Evolutionary conservation across 2,113 vertebrate species (phyloP), one percentile per base, ranked within the genome.

Genomic region (Mormyrus iriodes): DNA sequence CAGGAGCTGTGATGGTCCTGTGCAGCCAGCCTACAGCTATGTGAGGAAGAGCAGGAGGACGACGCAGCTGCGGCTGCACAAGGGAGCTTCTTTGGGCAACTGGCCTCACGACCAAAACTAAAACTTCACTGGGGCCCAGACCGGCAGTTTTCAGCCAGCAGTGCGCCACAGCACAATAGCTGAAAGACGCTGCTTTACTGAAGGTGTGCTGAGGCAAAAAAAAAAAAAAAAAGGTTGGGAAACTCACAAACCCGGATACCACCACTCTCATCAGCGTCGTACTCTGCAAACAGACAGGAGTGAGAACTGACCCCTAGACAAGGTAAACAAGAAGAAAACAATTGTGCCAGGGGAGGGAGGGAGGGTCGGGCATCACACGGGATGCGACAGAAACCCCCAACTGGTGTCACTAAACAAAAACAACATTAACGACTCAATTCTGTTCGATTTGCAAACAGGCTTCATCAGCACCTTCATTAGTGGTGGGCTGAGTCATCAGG

Each of bases 381-480:
- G 53, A 89, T 4, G 90, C 91, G 88, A 51, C 21, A 90, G 51
- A 90, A 65, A 35, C 88, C 88, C 88, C 89, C 88, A 17, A 79
- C 44, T 89, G 83, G 83, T 83, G 58, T 88, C 65, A 86, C 65
- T 35, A 91, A 85, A 90, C 88, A 89, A 93, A 95, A 94, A 88
- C 69, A 93, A 82, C 93, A 92, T 76, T 48, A 91, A 88, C 65
- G 89, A 88, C 21, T 86, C 13, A 86, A 53, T 31, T 55, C 89
- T 89, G 88, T 88, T 82, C 19, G 89, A 87, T 92, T 92, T 89
- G 82, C 90, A 90, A 88, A 49, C 17, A 87, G 69, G 79, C 73
- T 52, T 73, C 10, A 12, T 89, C 90, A 94, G 92, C 92, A 89
- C 49, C 91, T 92, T 91, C 88, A 89, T 90, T 88, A 93, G 89